These are phyloP conservation scores for Bufo bufo DNA, from an alignment of 2,113 vertebrate species.

Conservation along the genomic window DNA sequence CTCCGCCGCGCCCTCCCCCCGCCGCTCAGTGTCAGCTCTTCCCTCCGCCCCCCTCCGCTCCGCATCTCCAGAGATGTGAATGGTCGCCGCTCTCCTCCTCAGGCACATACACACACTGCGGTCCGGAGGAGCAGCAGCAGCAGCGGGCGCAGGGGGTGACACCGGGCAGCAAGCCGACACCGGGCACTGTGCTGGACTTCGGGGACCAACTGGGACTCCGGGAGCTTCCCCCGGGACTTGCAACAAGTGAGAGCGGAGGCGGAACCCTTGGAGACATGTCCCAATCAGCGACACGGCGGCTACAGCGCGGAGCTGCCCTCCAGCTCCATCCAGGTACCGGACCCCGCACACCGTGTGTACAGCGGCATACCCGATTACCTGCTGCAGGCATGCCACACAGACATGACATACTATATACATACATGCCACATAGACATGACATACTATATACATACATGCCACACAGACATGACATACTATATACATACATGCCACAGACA, in stretches of 20 bases:
- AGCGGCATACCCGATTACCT: background rate
- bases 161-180: conserved; percentile 4
- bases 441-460: background rate
- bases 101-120: background rate
- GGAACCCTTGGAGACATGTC: conserved; percentile 30
- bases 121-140: background rate
- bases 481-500: background rate
- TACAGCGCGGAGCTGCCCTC: conserved; percentile 36
- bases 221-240: conserved; percentile 35
- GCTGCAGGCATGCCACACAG: background rate
- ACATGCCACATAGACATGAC: background rate
- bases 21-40: background rate
- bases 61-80: conserved; percentile 28
- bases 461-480: background rate
- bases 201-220: background rate
- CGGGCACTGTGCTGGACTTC: conserved; percentile 25
- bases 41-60: background rate
- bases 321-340: conserved; percentile 45
- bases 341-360: background rate
- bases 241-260: conserved; percentile 25
- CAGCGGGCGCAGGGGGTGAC: conserved; percentile 19
- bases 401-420: background rate
- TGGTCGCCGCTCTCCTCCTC: conserved; percentile 11
- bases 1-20: background rate
- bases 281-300: conserved; percentile 26